phyloP scores from a whole-genome alignment of 2,113 vertebrate species.

The Pipra filicauda region DNA sequence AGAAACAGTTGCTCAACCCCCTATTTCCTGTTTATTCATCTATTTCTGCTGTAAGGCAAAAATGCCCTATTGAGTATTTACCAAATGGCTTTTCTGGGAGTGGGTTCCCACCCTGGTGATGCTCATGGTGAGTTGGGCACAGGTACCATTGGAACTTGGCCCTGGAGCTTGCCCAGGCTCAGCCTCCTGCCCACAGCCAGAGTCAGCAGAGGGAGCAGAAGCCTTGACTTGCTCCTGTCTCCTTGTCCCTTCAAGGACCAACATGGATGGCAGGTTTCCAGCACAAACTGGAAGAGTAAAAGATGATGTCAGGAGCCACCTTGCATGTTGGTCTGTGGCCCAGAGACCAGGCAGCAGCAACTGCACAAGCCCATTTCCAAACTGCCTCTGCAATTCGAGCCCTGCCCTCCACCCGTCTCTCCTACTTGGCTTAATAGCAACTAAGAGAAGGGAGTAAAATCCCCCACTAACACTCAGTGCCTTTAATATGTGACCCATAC shows the following conservation, averaged over 20 bases:
- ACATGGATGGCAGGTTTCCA: not conserved
- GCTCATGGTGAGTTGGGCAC: fast-evolving
- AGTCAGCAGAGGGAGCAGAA: slow-evolving; percentile 32
- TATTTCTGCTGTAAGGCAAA: not conserved
- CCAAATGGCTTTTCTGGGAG: no score
- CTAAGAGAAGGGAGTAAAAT: not conserved
- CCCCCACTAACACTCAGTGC: not conserved
- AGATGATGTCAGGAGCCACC: not conserved
- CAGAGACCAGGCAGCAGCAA: not conserved
- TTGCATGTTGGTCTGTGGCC: fast-evolving
- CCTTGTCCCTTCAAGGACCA: not conserved
- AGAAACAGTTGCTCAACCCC: not conserved
- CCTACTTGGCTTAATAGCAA: fast-evolving
- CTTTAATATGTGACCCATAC: fast-evolving
- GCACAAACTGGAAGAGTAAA: not conserved
- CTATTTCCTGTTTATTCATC: not conserved
- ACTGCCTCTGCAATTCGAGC: fast-evolving
- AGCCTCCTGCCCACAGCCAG: not conserved
- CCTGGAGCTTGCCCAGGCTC: fast-evolving
- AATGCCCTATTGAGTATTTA: not conserved
- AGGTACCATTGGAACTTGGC: not conserved
- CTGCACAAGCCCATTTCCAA: fast-evolving
- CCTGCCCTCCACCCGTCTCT: not conserved
- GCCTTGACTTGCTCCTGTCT: not conserved
- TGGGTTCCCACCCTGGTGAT: not conserved